Base-by-base conservation (phyloP, 2,797 vertebrate genomes). In the Spondyliosoma cantharus region DNA sequence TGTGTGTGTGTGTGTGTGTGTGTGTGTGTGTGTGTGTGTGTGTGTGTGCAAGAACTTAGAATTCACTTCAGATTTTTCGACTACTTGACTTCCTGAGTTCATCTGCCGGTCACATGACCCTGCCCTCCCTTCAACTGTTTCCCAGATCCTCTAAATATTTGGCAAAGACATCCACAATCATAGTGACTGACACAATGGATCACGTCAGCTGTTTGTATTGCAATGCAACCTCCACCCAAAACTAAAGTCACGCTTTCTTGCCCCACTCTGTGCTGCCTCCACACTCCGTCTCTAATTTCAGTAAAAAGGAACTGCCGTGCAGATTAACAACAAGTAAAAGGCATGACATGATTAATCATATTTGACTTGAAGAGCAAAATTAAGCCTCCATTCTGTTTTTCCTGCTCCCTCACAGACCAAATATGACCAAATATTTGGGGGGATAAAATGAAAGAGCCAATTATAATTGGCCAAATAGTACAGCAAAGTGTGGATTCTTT, bases 81-180 rank as follows among this genome's bases (percentile, higher is more conserved):
- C 73, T 78, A 63, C 57, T 45, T 42, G 22, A 65, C 53, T 71
- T 73, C 50, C 68, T 66, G 52, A 87, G 81, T 83, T 87, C 66
- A 82, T 83, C 22, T 57, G 67, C 17, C 0, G 53, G 80, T 81
- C 79, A 78, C 17, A 68, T 56, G 12, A 71, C 45, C 17, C 17
- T 22, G 19, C 54, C 27, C 57, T 66, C 61, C 49, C 70, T 46
- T 64, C 5, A 15, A 8, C 37, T 42, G 13, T 78, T 86, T 63
- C 37, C 29, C 13, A 82, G 11, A 68, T 78, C 70, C 19, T 65
- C 56, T 4, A 63, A 78, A 86, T 77, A 77, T 82, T 83, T 87
- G 76, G 12, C 58, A 50, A 76, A 81, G 73, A 45, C 48, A 17
- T 25, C 22, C 1, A 25, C 25, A 59, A 86, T 81, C 52, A 83